A percentile compares a stretch with the other conserved stretches of the same genome.
Conservation (phyloP, 2,113 vertebrate genomes). For the Perca schrenkii region DNA sequence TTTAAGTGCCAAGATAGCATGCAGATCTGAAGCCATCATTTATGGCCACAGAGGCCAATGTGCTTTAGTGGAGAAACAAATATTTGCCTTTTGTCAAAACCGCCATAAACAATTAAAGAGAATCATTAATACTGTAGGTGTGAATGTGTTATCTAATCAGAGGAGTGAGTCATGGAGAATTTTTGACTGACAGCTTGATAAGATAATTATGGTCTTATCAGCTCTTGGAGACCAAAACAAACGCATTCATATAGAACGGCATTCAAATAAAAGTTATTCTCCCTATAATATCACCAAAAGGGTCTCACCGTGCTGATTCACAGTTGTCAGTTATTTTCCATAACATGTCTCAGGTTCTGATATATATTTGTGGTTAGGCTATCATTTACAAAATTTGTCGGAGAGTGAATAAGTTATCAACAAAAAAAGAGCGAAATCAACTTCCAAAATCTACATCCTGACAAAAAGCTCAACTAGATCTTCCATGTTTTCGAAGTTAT, state of each 20-base stretch:
- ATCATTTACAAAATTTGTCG: not conserved
- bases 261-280: not conserved
- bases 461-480: fast-evolving
- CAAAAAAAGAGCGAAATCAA: not conserved
- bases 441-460: not conserved
- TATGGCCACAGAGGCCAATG: not conserved
- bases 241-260: not conserved
- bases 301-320: not conserved
- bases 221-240: slow-evolving; percentile 5
- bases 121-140: not conserved
- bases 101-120: not conserved
- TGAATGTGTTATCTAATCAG: not conserved
- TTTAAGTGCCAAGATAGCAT: not conserved
- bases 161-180: not conserved
- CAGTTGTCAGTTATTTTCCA: not conserved
- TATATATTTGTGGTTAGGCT: not conserved
- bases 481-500: not conserved
- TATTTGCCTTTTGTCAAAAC: not conserved
- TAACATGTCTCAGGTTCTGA: not conserved
- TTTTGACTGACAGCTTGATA: not conserved
- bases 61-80: not conserved
- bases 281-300: not conserved
- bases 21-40: not conserved
- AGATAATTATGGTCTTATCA: not conserved
- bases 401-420: not conserved